Conservation (phyloP, 2,797 vertebrate species). For the Podargus strigoides region DNA sequence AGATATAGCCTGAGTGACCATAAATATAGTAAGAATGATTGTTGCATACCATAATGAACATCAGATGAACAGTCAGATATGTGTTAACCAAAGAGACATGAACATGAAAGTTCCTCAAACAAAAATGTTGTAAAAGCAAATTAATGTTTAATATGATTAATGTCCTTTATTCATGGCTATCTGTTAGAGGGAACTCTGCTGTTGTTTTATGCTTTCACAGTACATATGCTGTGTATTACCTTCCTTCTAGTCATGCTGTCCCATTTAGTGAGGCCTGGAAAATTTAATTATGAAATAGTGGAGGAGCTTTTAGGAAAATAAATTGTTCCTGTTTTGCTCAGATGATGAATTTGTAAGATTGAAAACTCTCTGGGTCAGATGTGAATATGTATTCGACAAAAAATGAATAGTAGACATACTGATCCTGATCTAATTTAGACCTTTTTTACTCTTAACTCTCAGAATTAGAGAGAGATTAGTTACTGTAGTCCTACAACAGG, state of each 20-base stretch:
- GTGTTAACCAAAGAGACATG: background rate
- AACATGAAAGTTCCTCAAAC: background rate
- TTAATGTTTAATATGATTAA: background rate
- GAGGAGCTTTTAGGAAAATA: background rate
- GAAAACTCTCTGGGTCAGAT: no score
- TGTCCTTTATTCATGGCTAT: background rate
- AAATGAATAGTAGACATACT: background rate
- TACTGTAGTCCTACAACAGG: background rate
- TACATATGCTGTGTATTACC: background rate
- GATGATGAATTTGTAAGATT: no score
- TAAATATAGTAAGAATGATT: background rate
- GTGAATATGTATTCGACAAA: background rate
- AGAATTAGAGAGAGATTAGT: background rate
- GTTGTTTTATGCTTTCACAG: background rate
- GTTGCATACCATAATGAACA: background rate
- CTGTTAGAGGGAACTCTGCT: background rate
- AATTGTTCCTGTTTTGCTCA: background rate
- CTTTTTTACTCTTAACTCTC: background rate
- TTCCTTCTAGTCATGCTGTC: background rate
- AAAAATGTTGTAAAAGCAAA: background rate
- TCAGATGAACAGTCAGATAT: background rate
- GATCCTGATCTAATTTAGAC: background rate
- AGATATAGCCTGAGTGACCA: background rate
- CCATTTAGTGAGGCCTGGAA: background rate
- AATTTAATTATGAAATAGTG: background rate